Percentiles rank a stretch among this genome's conserved stretches.
phyloP scores from a whole-genome alignment of 1,140 invertebrate species.

The Ephestia elutella region DNA sequence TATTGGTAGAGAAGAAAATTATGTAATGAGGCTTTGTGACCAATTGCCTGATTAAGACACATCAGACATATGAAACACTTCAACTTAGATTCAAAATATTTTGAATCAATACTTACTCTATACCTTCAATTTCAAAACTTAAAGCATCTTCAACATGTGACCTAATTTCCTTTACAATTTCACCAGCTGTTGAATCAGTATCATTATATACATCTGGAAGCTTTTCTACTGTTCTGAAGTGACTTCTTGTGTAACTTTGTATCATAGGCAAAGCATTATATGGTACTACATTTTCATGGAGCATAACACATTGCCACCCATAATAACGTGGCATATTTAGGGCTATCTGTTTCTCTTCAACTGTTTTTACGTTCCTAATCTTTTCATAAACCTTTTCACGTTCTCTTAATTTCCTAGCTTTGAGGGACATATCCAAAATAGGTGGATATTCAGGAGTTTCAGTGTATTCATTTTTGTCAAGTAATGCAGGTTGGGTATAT shows the following conservation, averaged over 20 bases:
- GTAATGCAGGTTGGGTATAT: slow-evolving; percentile 37
- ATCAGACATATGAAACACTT: too few relatives aligned
- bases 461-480: slow-evolving; percentile 56
- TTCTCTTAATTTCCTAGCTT: slow-evolving; percentile 56
- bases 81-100: too few relatives aligned
- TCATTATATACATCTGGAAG: slow-evolving; percentile 75
- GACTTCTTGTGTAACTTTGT: slow-evolving; percentile 84
- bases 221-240: slow-evolving; percentile 69
- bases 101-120: slow-evolving; percentile 66
- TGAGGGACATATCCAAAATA: slow-evolving; percentile 74
- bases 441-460: slow-evolving; percentile 76
- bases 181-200: slow-evolving; percentile 59
- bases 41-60: too few relatives aligned
- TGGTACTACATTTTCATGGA: slow-evolving; percentile 76
- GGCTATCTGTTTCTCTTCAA: slow-evolving; percentile 88
- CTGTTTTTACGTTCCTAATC: slow-evolving; percentile 78
- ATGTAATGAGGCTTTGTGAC: too few relatives aligned
- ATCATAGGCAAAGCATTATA: slow-evolving; percentile 81
- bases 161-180: slow-evolving; percentile 71
- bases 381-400: slow-evolving; percentile 73
- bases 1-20: too few relatives aligned
- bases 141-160: slow-evolving; percentile 76
- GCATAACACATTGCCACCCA: slow-evolving; percentile 79
- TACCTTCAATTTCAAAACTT: slow-evolving; percentile 73
- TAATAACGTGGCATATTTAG: slow-evolving; percentile 87